phyloP scores from a whole-genome alignment of 1,140 invertebrate genomes.

The Trichonephila clavata region DNA sequence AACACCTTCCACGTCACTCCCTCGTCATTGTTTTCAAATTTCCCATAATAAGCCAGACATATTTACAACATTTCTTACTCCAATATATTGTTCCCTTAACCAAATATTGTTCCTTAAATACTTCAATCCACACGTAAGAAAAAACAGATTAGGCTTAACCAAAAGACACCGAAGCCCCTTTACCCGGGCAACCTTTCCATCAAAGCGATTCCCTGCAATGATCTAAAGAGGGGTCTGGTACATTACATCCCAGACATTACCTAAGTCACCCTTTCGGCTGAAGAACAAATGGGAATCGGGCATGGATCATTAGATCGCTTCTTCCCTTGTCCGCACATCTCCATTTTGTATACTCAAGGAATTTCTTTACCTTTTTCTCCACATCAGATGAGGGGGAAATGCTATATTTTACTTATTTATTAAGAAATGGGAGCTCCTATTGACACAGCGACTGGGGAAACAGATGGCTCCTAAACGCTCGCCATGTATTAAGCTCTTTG shows the following conservation, averaged over 20 bases:
- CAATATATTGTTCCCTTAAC: too few relatives aligned
- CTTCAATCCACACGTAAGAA: neutral
- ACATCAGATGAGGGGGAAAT: neutral
- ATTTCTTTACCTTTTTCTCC: neutral
- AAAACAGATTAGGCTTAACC: neutral
- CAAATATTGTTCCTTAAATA: neutral
- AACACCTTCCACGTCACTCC: too few relatives aligned
- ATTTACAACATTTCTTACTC: too few relatives aligned
- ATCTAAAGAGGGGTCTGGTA: constrained; percentile 11
- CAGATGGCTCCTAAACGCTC: constrained; percentile 56
- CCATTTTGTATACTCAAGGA: constrained; percentile 65
- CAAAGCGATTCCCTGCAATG: constrained; percentile 42
- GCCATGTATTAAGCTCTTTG: constrained; percentile 43
- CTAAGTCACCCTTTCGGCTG: constrained; percentile 4
- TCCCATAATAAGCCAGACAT: too few relatives aligned
- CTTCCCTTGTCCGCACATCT: constrained; percentile 66
- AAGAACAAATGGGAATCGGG: neutral
- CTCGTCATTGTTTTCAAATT: too few relatives aligned
- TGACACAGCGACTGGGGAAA: constrained; percentile 61
- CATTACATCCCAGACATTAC: constrained; percentile 31
- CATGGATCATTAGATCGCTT: constrained; percentile 61
- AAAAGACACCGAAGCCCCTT: neutral
- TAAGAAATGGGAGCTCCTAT: constrained; percentile 70
- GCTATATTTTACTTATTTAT: constrained; percentile 68
- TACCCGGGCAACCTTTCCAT: constrained; percentile 3